A percentile compares a stretch with the other conserved stretches of the same genome.
These are phyloP conservation scores for Oppia nitens DNA, from an alignment of 1,140 invertebrate genomes.

Conservation along the genomic window DNA sequence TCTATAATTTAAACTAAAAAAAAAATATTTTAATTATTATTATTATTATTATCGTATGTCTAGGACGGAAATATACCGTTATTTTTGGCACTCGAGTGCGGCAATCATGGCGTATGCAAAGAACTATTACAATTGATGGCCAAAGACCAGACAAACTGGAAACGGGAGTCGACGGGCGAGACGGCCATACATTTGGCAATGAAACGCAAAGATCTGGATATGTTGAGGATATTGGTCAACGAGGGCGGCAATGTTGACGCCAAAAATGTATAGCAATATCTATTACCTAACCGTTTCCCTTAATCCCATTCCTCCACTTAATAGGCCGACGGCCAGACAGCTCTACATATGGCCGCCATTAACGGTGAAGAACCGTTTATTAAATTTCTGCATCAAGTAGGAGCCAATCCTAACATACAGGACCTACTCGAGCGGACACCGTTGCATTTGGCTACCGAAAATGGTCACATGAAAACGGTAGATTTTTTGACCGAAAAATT, in stretches of 20 bases:
- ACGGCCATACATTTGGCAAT: conserved; percentile 80
- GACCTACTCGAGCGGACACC: conserved; percentile 82
- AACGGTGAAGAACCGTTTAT: conserved; percentile 84
- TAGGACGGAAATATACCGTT: conserved; percentile 84
- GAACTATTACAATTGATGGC: conserved; percentile 56
- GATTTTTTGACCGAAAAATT: conserved; percentile 95
- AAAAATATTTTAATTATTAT: background rate
- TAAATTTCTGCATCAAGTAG: conserved; percentile 83
- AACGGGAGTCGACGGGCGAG: conserved; percentile 38
- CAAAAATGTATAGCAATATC: conserved; percentile 46
- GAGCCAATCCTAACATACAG: conserved; percentile 78
- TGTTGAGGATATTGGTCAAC: conserved; percentile 76
- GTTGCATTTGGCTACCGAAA: conserved; percentile 91
- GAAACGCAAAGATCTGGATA: conserved; percentile 68
- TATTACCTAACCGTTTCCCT: background rate
- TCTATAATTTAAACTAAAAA: background rate
- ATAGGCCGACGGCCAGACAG: conserved; percentile 72
- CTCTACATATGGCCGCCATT: conserved; percentile 82
- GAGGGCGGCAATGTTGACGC: conserved; percentile 74
- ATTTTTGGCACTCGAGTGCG: conserved; percentile 74
- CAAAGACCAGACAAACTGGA: conserved; percentile 38
- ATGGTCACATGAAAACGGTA: conserved; percentile 84
- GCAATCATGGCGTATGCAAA: conserved; percentile 76
- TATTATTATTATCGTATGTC: conserved; percentile 8
- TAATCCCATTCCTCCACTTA: background rate